Base-by-base conservation (phyloP, 37 sponge, comb jelly and placozoan species). In the Chondrilla cf. caribensis region DNA sequence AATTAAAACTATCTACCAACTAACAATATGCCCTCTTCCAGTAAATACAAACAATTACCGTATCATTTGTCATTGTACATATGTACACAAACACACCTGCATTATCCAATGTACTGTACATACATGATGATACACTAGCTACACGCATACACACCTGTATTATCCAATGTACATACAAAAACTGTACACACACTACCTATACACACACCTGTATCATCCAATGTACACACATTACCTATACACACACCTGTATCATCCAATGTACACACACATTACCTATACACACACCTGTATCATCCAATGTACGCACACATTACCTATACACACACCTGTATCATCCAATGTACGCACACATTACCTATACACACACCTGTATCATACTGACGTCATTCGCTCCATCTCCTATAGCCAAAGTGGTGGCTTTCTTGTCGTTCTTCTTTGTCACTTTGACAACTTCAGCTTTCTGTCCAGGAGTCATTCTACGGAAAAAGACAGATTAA, bases 301-400 rank as follows among this genome's bases (percentile, higher is more conserved):
- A 47, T 11, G 11, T 11, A 47, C 51, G 11, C 51, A 47, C 51
- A 47, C 51, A 47, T n/a, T 11, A 47, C 51, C 6, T 11, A 62
- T 6, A 62, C 29, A 28, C 64, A 62, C 64, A 62, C 64, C 5
- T n/a, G 22, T 15, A 62, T 1, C 6, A 6, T 14, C 51, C 6
- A 6, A 47, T 11, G 11, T 11, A 47, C 51, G 11, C 51, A 47
- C 51, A 47, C 51, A 47, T n/a, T 11, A 47, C 51, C 6, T 11
- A 47, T 11, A 47, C 51, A 47, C 82, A 84, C 38, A 87, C 92
- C 84, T 87, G 91, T 54, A 94, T 94, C 95, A 94, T 94, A 44
- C 86, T 81, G 51, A 94, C 95, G 79, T 94, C 95, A 83, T 94
- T 94, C 15, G 95, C 95, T 17, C 95, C 95, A 83, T 94, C 95